Percentiles rank a stretch among this genome's conserved stretches.
phyloP scores from a whole-genome alignment of 2,113 vertebrate genomes.

The Pluvialis apricaria region DNA sequence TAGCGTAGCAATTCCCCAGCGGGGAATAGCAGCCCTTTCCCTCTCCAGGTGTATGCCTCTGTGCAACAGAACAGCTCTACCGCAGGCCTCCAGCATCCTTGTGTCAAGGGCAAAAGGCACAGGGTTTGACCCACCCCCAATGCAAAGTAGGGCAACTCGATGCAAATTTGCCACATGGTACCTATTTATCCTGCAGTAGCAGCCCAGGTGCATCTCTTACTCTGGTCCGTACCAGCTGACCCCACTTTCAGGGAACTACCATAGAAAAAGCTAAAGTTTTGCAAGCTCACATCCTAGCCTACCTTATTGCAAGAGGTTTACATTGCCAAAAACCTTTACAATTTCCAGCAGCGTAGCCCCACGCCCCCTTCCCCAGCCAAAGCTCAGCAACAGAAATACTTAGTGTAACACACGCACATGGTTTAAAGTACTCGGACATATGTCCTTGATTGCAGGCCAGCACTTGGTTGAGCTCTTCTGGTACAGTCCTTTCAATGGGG shows the following conservation, averaged over 20 bases:
- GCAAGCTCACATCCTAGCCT: background rate
- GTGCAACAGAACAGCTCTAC: background rate
- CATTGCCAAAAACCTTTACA: background rate
- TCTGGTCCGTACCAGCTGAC: accelerated
- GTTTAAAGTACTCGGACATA: accelerated
- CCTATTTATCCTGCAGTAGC: background rate
- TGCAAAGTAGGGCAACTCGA: accelerated
- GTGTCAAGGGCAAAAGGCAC: accelerated
- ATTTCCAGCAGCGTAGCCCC: background rate
- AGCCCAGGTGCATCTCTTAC: background rate
- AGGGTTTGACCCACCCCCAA: background rate
- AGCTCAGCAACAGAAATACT: background rate
- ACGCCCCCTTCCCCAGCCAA: background rate
- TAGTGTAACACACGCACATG: accelerated
- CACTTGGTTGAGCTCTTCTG: background rate
- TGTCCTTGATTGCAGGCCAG: background rate
- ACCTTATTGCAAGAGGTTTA: background rate
- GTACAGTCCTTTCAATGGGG: background rate
- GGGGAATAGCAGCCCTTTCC: background rate
- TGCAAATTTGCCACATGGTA: background rate
- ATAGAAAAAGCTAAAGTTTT: background rate
- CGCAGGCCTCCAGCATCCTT: background rate
- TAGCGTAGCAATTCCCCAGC: background rate
- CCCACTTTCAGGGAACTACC: background rate
- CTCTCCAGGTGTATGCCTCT: background rate